Conservation (phyloP, 2,113 vertebrate genomes). For the Dinomys branickii region DNA sequence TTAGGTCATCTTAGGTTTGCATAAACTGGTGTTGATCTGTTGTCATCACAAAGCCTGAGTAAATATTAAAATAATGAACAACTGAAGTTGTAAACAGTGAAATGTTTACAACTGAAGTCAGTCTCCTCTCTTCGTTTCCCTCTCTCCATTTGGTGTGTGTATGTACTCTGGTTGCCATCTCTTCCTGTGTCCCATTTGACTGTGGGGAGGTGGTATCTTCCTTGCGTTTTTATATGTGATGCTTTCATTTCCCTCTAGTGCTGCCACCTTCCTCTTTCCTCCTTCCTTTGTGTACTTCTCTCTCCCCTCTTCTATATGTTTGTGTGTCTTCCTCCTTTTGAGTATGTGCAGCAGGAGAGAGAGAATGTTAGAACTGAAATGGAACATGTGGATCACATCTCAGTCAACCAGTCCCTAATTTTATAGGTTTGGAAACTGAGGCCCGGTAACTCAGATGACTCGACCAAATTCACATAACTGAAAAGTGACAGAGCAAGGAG, state of each 20-base stretch:
- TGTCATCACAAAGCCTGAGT: slow-evolving; percentile 18
- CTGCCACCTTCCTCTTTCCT: background rate
- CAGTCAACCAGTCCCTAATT: slow-evolving; percentile 34
- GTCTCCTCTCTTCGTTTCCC: slow-evolving; percentile 36
- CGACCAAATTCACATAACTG: slow-evolving; percentile 47
- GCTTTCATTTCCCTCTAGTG: background rate
- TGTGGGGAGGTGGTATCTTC: slow-evolving; percentile 7
- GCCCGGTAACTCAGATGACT: slow-evolving; percentile 43
- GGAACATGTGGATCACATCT: background rate
- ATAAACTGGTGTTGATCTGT: slow-evolving; percentile 43
- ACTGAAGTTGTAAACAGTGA: background rate
- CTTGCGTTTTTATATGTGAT: slow-evolving; percentile 21
- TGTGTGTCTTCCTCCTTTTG: background rate
- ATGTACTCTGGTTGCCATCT: background rate
- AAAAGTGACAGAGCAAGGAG: slow-evolving; percentile 26
- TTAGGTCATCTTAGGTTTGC: slow-evolving; percentile 12
- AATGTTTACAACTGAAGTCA: slow-evolving; percentile 14
- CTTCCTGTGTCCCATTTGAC: background rate
- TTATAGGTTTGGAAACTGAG: slow-evolving; percentile 60
- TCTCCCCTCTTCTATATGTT: background rate
- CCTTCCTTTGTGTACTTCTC: background rate
- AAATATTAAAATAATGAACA: background rate
- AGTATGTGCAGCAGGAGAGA: background rate
- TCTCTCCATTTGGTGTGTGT: slow-evolving; percentile 39
- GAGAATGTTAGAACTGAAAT: slow-evolving; percentile 24